Base-by-base conservation (phyloP, 2,113 vertebrate genomes). In the Hemichromis elongatus region DNA sequence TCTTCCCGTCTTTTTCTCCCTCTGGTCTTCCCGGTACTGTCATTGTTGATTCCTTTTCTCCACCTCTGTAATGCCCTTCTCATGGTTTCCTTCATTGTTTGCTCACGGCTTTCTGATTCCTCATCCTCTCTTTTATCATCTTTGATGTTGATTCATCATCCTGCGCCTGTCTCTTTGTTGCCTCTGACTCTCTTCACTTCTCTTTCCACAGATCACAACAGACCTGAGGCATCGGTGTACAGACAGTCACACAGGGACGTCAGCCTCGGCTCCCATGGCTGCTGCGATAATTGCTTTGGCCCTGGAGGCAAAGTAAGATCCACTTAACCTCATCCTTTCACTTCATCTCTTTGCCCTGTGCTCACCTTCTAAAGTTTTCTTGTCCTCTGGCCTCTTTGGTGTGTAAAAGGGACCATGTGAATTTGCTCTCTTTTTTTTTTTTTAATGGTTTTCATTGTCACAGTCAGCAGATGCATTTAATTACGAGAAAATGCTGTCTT, bases 171-270 rank as follows among this genome's bases (percentile, higher is more conserved):
- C 30, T 45, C 33, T 47, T 33, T 7, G 37, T 8, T 30, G 10
- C n/a, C 24, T 77, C 33, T 77, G 77, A 83, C 57, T 53, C 18
- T 37, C 52, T 53, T 52, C 28, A 55, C 30, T 47, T 75, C 18
- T 40, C 19, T 95, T 14, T 94, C 94, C 88, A 26, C 95, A 99
- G 98, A 98, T 99, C 93, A 99, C 98, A 42, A 99, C 99, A 85
- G 99, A 99, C 92, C 95, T 99, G 93, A 96, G 99, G 89, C 99
- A 99, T 89, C 97, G 98, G 45, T 99, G 99, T 90, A 99, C 98
- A 66, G 99, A 99, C 96, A 99, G 98, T 95, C 99, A 99, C 94
- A 99, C 99, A 0, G 99, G 98, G 92, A 99, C 98, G 1, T 99
- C 99, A 0, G 99, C 98, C 89, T 99, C 98, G 1, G 98, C 99